Evolutionary conservation across 2,797 vertebrate genomes (phyloP).

Genomic region (Ctenopoma kingsleyae): DNA sequence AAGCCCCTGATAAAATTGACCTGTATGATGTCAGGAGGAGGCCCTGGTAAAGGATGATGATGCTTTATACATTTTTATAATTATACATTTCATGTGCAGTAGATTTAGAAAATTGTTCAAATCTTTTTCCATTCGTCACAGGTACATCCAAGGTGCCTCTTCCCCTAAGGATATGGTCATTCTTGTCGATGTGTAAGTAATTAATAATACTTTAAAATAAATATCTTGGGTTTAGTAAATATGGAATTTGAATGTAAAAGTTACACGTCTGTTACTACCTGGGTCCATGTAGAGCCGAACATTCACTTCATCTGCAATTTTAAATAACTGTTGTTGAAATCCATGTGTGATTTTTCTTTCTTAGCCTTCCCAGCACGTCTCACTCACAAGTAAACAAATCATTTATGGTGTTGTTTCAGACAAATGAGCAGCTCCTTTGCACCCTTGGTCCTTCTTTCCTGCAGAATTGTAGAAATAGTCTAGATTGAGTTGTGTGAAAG

Average conservation of each 20-base stretch:
- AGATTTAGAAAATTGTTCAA: background rate
- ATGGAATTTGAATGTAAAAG: background rate
- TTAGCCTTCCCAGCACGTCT: constrained; percentile 6
- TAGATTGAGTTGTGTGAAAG: background rate
- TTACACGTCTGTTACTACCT: background rate
- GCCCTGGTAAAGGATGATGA: constrained; percentile 88
- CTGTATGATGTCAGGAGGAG: constrained; percentile 96
- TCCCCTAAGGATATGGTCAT: constrained; percentile 99
- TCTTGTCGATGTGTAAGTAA: constrained; percentile 98
- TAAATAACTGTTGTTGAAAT: constrained; percentile 8
- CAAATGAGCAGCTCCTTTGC: constrained; percentile 7
- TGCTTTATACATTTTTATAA: background rate
- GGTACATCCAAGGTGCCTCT: constrained; percentile 98
- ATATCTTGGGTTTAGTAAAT: background rate
- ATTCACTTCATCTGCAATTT: background rate
- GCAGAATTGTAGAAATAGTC: background rate
- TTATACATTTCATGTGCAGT: background rate
- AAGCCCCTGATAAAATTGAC: constrained; percentile 97
- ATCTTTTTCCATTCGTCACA: constrained; percentile 61
- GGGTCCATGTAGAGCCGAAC: background rate
- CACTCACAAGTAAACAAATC: background rate
- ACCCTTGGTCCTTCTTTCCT: background rate
- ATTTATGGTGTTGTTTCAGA: constrained; percentile 5
- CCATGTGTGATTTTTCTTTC: background rate
- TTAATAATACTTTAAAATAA: background rate